phyloP scores from a whole-genome alignment of 2,888 invertebrate genomes.

The Tiphia femorata region DNA sequence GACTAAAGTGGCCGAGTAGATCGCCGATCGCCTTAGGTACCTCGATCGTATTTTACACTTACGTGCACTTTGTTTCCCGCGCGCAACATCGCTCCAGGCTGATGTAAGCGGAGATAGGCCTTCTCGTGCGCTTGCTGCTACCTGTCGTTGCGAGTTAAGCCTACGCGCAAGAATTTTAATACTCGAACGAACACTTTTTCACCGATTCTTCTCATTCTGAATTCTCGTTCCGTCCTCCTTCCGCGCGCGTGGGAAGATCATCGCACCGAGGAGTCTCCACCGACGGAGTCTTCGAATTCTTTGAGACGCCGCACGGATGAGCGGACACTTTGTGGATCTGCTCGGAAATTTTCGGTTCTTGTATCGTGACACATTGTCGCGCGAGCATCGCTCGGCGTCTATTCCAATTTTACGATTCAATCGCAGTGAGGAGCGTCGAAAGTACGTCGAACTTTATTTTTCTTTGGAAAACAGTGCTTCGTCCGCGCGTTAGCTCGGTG shows the following conservation, averaged over 20 bases:
- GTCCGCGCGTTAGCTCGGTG: neutral
- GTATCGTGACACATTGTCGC: no score
- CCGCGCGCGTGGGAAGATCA: constrained; percentile 20
- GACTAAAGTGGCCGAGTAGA: neutral
- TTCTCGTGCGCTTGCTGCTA: no score
- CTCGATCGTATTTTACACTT: neutral
- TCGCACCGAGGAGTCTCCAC: neutral
- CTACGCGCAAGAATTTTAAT: no score
- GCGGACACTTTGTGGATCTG: neutral
- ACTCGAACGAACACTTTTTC: no score
- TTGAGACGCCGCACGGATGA: neutral
- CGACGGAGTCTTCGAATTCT: constrained; percentile 5
- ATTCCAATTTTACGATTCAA: no score
- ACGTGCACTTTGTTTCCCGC: neutral
- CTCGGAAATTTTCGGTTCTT: neutral
- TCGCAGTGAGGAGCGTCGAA: no score
- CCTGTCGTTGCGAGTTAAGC: no score
- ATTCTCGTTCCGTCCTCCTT: no score
- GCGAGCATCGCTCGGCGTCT: no score
- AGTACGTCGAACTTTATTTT: no score
- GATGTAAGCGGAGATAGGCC: no score
- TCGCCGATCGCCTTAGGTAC: constrained; percentile 3
- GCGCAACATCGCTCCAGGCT: neutral
- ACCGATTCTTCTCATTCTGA: no score
- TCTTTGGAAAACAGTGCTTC: neutral